Conservation (phyloP, 1,140 invertebrate genomes). For the Zelostemma sp. region DNA sequence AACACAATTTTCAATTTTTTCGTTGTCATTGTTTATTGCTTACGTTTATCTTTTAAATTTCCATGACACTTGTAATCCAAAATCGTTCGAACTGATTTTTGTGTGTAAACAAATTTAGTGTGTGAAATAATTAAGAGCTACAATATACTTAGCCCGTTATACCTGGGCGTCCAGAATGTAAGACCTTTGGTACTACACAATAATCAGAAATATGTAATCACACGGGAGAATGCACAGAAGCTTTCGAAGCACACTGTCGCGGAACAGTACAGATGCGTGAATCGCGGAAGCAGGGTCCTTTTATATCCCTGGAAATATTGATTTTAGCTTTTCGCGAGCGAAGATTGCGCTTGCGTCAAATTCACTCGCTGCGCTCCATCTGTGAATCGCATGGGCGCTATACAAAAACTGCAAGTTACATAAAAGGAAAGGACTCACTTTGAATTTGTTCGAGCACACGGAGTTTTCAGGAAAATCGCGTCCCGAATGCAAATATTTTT, state of each 20-base stretch:
- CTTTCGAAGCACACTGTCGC: constrained; percentile 2
- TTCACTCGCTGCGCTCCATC: neutral
- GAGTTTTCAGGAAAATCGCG: no score
- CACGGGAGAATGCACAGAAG: neutral
- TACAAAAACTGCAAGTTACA: no score
- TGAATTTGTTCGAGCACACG: no score
- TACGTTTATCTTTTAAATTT: no score
- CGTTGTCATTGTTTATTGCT: no score
- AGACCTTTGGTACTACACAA: neutral
- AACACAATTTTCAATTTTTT: no score
- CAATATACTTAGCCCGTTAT: neutral
- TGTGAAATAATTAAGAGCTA: neutral
- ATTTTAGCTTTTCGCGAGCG: neutral
- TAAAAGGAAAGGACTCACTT: no score
- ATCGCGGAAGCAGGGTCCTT: constrained; percentile 2
- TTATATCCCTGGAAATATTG: constrained; percentile 8
- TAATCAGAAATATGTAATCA: neutral
- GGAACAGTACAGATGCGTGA: constrained; percentile 2
- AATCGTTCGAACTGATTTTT: neutral
- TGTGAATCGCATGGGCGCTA: no score
- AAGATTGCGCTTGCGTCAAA: neutral
- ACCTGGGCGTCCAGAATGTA: neutral
- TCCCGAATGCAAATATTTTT: no score
- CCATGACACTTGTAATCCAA: neutral
- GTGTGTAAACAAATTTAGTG: neutral